phyloP scores from a whole-genome alignment of 2,113 vertebrate genomes.

The Eudyptes chrysolophus region DNA sequence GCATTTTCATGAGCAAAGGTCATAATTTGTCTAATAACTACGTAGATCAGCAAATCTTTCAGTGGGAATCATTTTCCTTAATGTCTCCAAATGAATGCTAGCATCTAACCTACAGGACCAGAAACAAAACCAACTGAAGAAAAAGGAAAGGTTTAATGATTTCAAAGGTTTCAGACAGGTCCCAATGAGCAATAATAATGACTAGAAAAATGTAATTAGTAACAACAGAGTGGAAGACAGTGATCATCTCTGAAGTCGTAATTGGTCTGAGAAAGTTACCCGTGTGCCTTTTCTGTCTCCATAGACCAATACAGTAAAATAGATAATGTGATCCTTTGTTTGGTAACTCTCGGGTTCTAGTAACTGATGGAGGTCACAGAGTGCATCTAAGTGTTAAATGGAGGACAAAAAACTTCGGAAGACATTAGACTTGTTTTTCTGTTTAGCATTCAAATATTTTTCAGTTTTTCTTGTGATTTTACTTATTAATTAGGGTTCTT shows the following conservation, averaged over 20 bases:
- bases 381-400: not conserved
- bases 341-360: not conserved
- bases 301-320: not conserved
- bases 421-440: not conserved
- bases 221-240: not conserved
- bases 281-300: not conserved
- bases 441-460: not conserved
- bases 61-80: not conserved
- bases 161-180: not conserved
- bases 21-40: not conserved
- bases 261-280: not conserved
- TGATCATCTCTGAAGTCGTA: not conserved
- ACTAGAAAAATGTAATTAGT: not conserved
- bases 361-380: not conserved
- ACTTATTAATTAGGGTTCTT: not conserved
- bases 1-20: not conserved
- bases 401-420: not conserved
- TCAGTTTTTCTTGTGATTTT: not conserved
- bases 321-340: not conserved
- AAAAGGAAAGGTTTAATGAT: not conserved
- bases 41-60: not conserved
- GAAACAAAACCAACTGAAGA: not conserved
- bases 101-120: not conserved
- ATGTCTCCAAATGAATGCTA: not conserved
- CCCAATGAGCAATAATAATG: not conserved